Evolutionary conservation across 2,888 invertebrate species (phyloP).

Genomic region (Leptura quadrifasciata): DNA sequence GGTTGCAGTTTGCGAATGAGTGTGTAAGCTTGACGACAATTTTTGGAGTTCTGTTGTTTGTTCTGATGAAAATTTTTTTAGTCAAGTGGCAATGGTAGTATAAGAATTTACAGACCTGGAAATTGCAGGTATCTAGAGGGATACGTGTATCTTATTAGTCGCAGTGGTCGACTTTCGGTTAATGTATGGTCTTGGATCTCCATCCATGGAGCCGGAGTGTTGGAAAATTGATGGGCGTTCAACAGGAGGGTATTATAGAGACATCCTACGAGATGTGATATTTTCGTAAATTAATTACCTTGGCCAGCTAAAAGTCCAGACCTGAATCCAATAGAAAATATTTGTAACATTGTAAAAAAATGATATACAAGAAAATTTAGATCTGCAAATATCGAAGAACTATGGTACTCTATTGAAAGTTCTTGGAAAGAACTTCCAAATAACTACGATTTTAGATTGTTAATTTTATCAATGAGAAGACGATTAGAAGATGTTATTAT

Average conservation of each 20-base stretch:
- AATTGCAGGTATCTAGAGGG: too few species aligned
- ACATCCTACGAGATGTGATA: not conserved
- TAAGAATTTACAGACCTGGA: too few species aligned
- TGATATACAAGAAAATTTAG: not conserved
- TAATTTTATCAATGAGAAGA: constrained; percentile 3
- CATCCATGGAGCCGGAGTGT: not conserved
- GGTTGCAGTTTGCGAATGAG: too few species aligned
- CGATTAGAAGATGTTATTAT: not conserved
- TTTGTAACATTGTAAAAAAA: not conserved
- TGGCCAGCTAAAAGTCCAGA: not conserved
- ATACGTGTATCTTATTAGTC: too few species aligned
- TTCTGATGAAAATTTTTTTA: too few species aligned
- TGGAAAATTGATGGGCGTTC: not conserved
- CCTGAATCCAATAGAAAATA: not conserved
- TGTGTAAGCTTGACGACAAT: too few species aligned
- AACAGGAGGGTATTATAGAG: not conserved
- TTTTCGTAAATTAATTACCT: too few species aligned
- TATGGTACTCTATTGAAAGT: not conserved
- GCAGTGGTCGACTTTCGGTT: not conserved
- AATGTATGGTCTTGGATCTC: not conserved
- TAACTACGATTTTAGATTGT: not conserved
- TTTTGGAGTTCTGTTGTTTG: too few species aligned
- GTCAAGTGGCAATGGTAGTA: too few species aligned
- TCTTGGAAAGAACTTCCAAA: too few species aligned
- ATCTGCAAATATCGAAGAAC: not conserved